A percentile compares a stretch with the other conserved stretches of the same genome.
These are phyloP conservation scores for Yponomeuta malinellus DNA, from an alignment of 2,888 invertebrate species.

Conservation along the genomic window DNA sequence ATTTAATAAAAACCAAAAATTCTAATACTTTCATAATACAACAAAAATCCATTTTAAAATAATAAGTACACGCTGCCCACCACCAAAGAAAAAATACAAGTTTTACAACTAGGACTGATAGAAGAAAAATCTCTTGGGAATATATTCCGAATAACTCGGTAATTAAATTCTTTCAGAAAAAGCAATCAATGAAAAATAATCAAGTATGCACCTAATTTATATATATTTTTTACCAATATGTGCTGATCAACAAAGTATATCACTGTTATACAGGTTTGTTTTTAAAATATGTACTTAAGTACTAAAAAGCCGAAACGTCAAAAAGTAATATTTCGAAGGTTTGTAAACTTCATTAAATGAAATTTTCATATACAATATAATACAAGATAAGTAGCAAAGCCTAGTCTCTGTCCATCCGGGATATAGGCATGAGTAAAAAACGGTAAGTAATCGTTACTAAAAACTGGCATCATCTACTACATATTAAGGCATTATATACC, in stretches of 20 bases:
- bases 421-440: too few species aligned
- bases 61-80: slow-evolving; percentile 39
- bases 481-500: too few species aligned
- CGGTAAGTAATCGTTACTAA: too few species aligned
- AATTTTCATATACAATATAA: too few species aligned
- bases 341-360: background rate
- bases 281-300: too few species aligned
- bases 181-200: background rate
- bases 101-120: background rate
- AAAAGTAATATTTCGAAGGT: background rate
- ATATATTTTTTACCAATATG: too few species aligned
- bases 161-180: background rate
- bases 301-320: background rate
- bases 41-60: slow-evolving; percentile 41
- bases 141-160: background rate
- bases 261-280: too few species aligned
- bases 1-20: slow-evolving; percentile 66
- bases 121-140: background rate
- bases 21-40: slow-evolving; percentile 32
- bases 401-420: too few species aligned
- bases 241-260: too few species aligned
- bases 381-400: too few species aligned
- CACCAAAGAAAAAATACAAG: slow-evolving; percentile 12
- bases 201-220: too few species aligned
- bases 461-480: too few species aligned